Conservation (phyloP, 2,888 invertebrate species). For the Cristatella mucedo region DNA sequence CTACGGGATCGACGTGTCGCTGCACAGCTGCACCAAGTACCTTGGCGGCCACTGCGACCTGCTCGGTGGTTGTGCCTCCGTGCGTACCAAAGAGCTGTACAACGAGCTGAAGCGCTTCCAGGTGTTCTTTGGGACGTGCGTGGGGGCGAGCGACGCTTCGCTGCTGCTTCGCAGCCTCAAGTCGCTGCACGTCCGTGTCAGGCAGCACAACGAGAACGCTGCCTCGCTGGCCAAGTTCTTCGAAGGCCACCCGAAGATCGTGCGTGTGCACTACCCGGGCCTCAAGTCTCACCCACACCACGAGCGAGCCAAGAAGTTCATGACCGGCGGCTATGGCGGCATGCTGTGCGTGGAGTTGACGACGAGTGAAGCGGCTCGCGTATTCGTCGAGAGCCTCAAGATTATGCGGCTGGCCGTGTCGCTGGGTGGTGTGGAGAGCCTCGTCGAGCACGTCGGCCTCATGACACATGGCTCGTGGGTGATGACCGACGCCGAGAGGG, state of each 20-base stretch:
- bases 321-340: conserved; percentile 67
- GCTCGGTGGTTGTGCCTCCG: conserved; percentile 30
- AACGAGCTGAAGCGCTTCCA: conserved; percentile 19
- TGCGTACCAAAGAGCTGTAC: conserved; percentile 24
- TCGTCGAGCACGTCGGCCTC: conserved; percentile 74
- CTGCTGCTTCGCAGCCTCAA: conserved; percentile 53
- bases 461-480: conserved; percentile 86
- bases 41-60: conserved; percentile 38
- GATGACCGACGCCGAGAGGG: conserved; percentile 52
- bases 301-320: conserved; percentile 48
- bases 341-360: conserved; percentile 74
- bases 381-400: conserved; percentile 42
- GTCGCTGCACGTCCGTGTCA: conserved; percentile 79
- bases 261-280: conserved; percentile 64
- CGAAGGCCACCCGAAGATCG: conserved; percentile 53
- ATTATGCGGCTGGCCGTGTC: conserved; percentile 56
- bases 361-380: conserved; percentile 56
- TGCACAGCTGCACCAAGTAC: conserved; percentile 38
- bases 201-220: conserved; percentile 64
- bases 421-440: conserved; percentile 82
- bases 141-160: conserved; percentile 23
- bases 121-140: conserved; percentile 18
- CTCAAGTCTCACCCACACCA: conserved; percentile 26
- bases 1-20: conserved; percentile 30
- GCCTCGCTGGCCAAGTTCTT: conserved; percentile 63